Evolutionary conservation across 1,140 invertebrate species (phyloP).

Genomic region (Cydia splendana): DNA sequence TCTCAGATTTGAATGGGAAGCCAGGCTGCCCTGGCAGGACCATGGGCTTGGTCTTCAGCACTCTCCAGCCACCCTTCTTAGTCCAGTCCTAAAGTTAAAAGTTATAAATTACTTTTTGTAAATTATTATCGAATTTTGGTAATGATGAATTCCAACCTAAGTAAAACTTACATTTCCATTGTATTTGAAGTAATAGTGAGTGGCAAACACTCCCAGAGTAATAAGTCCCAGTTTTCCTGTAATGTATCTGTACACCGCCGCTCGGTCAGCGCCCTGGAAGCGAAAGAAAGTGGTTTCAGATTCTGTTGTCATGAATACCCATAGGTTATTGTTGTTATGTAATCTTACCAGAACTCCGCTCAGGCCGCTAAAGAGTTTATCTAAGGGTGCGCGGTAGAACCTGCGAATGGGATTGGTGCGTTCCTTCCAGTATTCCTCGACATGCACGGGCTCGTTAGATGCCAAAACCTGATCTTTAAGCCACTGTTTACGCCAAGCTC

Average conservation of each 20-base stretch:
- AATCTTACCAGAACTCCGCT: constrained; percentile 81
- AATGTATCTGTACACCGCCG: constrained; percentile 81
- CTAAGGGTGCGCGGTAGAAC: constrained; percentile 86
- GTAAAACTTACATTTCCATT: constrained; percentile 84
- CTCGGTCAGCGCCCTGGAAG: constrained; percentile 80
- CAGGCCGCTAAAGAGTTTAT: constrained; percentile 82
- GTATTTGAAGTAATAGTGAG: constrained; percentile 89
- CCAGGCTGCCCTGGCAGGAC: constrained; percentile 83
- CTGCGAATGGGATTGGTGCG: constrained; percentile 89
- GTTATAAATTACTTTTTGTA: constrained; percentile 32
- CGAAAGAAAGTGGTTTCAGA: constrained; percentile 27
- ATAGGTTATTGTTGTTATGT: constrained; percentile 62
- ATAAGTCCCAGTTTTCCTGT: constrained; percentile 83
- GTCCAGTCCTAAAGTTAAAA: constrained; percentile 84
- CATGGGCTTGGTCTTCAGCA: constrained; percentile 75
- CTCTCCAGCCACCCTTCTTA: constrained; percentile 84
- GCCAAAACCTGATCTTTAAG: constrained; percentile 89
- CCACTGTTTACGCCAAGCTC: constrained; percentile 90
- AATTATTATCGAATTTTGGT: not conserved
- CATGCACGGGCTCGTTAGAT: constrained; percentile 85
- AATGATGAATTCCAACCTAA: not conserved
- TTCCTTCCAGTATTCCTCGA: constrained; percentile 84
- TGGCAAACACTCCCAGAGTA: constrained; percentile 74
- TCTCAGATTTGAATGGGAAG: constrained; percentile 82
- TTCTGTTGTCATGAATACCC: not conserved